Evolutionary conservation across 1,140 invertebrate genomes (phyloP), one percentile per base, ranked within the genome.

Genomic region (Heliconius eleuchia): DNA sequence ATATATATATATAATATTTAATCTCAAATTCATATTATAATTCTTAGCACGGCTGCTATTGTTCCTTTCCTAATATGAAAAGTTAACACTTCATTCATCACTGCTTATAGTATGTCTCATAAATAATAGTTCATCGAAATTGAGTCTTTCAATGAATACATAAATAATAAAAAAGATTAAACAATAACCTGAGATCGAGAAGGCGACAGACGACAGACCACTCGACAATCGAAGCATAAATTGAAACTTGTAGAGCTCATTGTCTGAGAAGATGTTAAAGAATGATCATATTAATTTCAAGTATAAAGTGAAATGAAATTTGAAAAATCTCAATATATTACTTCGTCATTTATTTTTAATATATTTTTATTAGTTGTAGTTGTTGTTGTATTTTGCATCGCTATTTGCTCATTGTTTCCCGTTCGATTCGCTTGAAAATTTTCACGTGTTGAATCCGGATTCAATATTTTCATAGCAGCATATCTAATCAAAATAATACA

Each of bases 11-110:
- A 16, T 16, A 5, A 66, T 27, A 66, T 66, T 27, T 66, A 1
- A 66, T 66, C 60, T 66, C 60, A 27, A 66, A 66, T 11, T 11
- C 55, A 42, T 73, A 79, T 83, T 83, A 81, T 37, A 72, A 83
- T 83, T 77, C 82, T 76, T 23, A 42, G 55, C 80, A 81, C 75
- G 55, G 50, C 74, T 23, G 37, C 75, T 52, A 83, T 83, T 83
- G 82, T 83, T 75, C 42, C 13, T 52, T 34, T 76, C 76, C 78
- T 71, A 79, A 81, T 82, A 74, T 74, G 82, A 55, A 50, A 34
- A 73, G 66, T 80, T 71, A 74, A 57, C 82, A 83, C 78, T 82
- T 83, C 82, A 83, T 83, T 83, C 82, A 83, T 83, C 75, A 79
- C 73, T 71, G 57, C 78, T 66, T 66, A 66, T 66, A 66, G 30